phyloP scores from a whole-genome alignment of 1,140 invertebrate species.

The Hypothenemus hampei region DNA sequence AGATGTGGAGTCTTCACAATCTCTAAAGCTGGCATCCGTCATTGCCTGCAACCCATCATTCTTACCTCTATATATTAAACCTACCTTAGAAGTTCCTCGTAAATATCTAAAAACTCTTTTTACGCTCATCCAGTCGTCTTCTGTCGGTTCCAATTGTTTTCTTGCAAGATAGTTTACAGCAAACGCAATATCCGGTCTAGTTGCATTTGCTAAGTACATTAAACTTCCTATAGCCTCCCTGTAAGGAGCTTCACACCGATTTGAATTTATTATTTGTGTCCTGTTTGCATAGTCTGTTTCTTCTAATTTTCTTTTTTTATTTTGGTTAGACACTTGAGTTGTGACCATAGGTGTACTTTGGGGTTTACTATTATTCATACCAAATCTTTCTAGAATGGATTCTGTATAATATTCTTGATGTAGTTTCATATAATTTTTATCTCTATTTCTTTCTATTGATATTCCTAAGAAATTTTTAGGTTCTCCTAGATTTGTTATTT shows the following conservation, averaged over 20 bases:
- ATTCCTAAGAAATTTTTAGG: constrained; percentile 31
- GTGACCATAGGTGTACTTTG: neutral
- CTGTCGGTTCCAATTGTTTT: constrained; percentile 24
- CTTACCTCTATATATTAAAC: too few relatives aligned
- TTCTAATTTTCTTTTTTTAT: neutral
- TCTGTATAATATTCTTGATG: too few relatives aligned
- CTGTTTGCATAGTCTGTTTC: too few relatives aligned
- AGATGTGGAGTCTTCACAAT: too few relatives aligned
- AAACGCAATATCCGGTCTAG: constrained; percentile 37
- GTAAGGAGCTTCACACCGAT: constrained; percentile 32
- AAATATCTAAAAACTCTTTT: constrained; percentile 4
- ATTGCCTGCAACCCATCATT: too few relatives aligned
- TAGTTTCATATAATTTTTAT: constrained; percentile 16
- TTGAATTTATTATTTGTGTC: too few relatives aligned
- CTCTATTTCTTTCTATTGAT: constrained; percentile 25
- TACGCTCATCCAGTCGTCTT: neutral
- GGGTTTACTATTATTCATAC: too few relatives aligned
- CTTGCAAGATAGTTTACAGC: constrained; percentile 37
- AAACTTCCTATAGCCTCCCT: constrained; percentile 38
- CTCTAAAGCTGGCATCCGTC: too few relatives aligned
- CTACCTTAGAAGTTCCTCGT: too few relatives aligned
- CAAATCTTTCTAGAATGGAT: too few relatives aligned
- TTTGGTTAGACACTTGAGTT: neutral
- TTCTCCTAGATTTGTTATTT: constrained; percentile 14
- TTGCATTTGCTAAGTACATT: constrained; percentile 40